phyloP scores from a whole-genome alignment of 2,888 invertebrate species.

The Diarsia brunnea region DNA sequence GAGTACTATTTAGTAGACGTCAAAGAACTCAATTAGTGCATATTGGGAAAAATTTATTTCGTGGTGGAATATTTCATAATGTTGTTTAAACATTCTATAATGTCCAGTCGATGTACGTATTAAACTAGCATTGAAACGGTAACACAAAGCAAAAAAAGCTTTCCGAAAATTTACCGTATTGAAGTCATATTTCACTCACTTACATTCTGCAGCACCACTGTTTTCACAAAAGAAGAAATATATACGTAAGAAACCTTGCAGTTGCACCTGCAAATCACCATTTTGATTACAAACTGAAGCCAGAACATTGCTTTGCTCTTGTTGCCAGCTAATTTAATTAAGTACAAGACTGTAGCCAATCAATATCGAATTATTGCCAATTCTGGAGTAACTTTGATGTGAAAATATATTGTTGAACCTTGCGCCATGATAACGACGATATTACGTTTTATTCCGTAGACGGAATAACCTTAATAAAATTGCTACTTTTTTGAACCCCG shows the following conservation, averaged over 20 bases:
- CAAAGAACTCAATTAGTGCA: neutral
- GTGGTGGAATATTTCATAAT: neutral
- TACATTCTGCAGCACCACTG: neutral
- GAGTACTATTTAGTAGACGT: too few relatives aligned
- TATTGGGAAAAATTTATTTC: neutral
- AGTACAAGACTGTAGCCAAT: neutral
- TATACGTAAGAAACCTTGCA: slow-evolving; percentile 54
- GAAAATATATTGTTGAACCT: neutral
- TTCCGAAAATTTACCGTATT: too few relatives aligned
- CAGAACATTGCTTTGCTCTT: slow-evolving; percentile 13
- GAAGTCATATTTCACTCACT: neutral
- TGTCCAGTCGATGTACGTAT: neutral
- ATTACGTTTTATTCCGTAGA: neutral
- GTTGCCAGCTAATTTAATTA: slow-evolving; percentile 5
- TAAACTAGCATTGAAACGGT: neutral
- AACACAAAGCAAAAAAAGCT: too few relatives aligned
- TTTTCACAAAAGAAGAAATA: slow-evolving; percentile 34
- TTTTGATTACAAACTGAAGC: slow-evolving; percentile 18
- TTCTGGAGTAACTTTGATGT: neutral
- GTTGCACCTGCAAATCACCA: slow-evolving; percentile 54
- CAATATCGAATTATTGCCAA: neutral
- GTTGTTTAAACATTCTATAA: neutral
- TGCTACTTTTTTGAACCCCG: neutral
- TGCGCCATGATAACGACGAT: neutral
- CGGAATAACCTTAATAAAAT: neutral